Base-by-base conservation (phyloP, 2,888 invertebrate species). In the Suillia variegata region DNA sequence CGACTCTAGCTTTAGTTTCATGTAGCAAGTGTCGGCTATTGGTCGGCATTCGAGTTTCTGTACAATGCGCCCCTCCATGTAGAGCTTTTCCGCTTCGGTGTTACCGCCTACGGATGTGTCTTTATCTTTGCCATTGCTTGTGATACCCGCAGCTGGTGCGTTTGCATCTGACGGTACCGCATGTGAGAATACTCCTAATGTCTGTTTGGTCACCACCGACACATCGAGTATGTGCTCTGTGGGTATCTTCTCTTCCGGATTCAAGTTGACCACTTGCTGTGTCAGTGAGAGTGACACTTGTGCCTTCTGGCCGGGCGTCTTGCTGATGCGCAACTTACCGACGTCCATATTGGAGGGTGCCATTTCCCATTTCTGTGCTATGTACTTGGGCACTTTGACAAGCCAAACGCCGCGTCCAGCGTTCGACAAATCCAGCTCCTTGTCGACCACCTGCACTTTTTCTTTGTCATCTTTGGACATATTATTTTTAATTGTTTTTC, bases 341-440 rank as follows among this genome's bases (percentile, higher is more conserved):
- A 97, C 96, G 85, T 96, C 96, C 75, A 93, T 89, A 76, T 92
- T 92, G 47, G 93, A 92, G n/a, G 91, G 88, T 8, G 94, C 80
- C 79, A 93, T 94, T 77, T 94, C 93, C 98, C 98, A 98, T 84
- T 92, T 90, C 73, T 93, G 93, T 4, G 96, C 93, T 70, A 98
- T 90, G 81, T 98, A 98, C 84, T 98, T 98, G 1, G 98, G 98
- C 10, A 92, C 91, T 84, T 98, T 98, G 0, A 98, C 98, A 6
- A 98, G 86, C 98, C 98, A 98, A 12, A 98, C 94, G 61, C 96
- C 96, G 72, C 96, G 86, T 17, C 91, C 90, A 17, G 94, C 91
- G 80, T 95, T 94, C 17, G 92, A 90, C 55, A 95, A 85, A 84
- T 97, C 96, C 65, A 97, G 85, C 80, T 93, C 92, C 66, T 89